A percentile compares a stretch with the other conserved stretches of the same genome.
Conservation (phyloP, 2,113 vertebrate species). For the Narcine bancroftii region DNA sequence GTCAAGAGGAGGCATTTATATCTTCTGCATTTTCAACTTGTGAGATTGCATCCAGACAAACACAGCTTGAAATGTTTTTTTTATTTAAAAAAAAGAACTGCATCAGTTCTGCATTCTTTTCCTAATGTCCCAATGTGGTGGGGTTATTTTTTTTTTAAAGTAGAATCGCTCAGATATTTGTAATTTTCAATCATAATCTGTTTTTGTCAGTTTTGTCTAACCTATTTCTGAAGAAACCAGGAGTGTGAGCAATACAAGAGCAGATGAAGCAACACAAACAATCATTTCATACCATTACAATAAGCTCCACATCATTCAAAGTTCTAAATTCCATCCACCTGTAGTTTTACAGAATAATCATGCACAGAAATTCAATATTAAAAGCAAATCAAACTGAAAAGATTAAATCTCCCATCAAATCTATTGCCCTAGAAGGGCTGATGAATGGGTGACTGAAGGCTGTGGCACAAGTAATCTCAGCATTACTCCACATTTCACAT, state of each 20-base stretch:
- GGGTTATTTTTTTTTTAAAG: neutral
- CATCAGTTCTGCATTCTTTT: neutral
- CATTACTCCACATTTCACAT: no score
- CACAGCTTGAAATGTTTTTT: no score
- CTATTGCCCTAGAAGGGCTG: neutral
- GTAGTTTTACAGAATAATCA: no score
- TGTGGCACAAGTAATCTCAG: neutral
- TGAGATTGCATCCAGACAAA: no score
- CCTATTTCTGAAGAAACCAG: neutral
- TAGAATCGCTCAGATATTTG: neutral
- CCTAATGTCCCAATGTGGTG: neutral
- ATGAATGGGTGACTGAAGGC: neutral
- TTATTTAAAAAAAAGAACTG: no score
- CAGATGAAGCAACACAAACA: neutral
- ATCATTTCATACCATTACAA: neutral
- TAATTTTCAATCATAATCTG: neutral
- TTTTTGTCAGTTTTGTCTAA: neutral
- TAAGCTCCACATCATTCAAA: neutral
- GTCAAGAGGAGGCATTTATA: no score
- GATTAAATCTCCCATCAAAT: neutral
- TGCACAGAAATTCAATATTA: no score
- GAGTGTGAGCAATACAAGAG: neutral
- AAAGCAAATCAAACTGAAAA: neutral
- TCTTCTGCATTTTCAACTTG: no score
- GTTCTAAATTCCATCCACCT: neutral